phyloP scores from a whole-genome alignment of 2,888 invertebrate genomes.

The Tipula confusa region DNA sequence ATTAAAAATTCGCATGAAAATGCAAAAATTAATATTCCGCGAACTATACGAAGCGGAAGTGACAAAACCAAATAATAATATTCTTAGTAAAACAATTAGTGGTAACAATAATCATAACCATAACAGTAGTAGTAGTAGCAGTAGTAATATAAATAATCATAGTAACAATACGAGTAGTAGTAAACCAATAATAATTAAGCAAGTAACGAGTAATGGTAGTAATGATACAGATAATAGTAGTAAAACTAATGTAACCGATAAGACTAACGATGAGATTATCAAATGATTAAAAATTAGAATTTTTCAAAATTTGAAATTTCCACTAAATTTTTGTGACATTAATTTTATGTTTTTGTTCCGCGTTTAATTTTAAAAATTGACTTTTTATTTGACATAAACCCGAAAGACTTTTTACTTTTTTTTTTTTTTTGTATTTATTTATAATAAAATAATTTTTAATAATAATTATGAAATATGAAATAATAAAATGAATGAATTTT shows the following conservation, averaged over 20 bases:
- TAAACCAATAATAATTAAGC: not conserved
- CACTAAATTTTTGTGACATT: not conserved
- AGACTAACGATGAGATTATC: conserved; percentile 7
- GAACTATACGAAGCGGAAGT: conserved; percentile 48
- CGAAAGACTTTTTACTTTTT: not conserved
- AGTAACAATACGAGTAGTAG: not conserved
- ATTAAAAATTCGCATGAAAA: conserved; percentile 48
- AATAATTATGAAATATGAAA: not conserved
- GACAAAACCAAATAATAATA: not conserved
- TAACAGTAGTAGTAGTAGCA: not conserved
- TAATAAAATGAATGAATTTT: not conserved
- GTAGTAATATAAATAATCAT: not conserved
- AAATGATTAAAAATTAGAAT: not conserved
- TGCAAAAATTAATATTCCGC: conserved; percentile 50
- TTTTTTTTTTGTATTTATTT: conserved; percentile 7
- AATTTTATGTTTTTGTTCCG: not conserved
- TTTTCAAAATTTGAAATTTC: not conserved
- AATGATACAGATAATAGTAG: not conserved
- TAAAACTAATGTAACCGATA: conserved; percentile 12
- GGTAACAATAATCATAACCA: not conserved
- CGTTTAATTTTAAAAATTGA: not conserved
- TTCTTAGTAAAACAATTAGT: not conserved
- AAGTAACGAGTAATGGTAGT: not conserved
- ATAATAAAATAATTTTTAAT: not conserved
- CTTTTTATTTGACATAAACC: not conserved